Evolutionary conservation across 2,888 invertebrate species (phyloP), one percentile per base, ranked within the genome.

Genomic region (Pseudeuparius sepicola): DNA sequence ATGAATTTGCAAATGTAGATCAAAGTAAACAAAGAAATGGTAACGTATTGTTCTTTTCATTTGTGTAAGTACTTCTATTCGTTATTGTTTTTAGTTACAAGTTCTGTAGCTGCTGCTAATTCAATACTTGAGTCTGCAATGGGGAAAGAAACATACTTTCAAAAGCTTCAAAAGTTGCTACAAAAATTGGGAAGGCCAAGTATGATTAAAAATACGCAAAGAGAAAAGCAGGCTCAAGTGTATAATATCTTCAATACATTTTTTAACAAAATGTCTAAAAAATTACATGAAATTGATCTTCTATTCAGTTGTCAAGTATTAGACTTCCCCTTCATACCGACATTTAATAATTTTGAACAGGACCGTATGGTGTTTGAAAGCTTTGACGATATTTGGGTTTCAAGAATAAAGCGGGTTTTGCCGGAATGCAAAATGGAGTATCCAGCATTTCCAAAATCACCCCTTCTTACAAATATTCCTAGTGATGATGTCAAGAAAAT

Each of bases 321-420:
- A n/a, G n/a, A n/a, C n/a, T n/a, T n/a, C n/a, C n/a, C n/a, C n/a
- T n/a, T n/a, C n/a, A n/a, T n/a, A n/a, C n/a, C n/a, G n/a, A n/a
- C n/a, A n/a, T n/a, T n/a, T n/a, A n/a, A n/a, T n/a, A n/a, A n/a
- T n/a, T n/a, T n/a, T n/a, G n/a, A n/a, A n/a, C n/a, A n/a, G n/a
- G 47, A 45, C 13, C 35, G 50, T 34, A 10, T 50, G 16, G 17
- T 42, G 4, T 48, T 40, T 24, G 49, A 50, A 39, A 39, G 27
- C 7, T 45, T 46, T 31, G 49, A 49, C 3, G 42, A 45, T 15
- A 24, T 42, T 10, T 48, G 43, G 37, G 29, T 46, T 4, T 18
- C 40, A 31, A 34, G 42, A 16, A 41, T 30, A 2, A 48, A 47
- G 34, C 27, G 40, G 12, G 27, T 36, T n/a, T 23, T 32, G 7